phyloP scores from a whole-genome alignment of 2,888 invertebrate species.

The Incurvaria masculella region DNA sequence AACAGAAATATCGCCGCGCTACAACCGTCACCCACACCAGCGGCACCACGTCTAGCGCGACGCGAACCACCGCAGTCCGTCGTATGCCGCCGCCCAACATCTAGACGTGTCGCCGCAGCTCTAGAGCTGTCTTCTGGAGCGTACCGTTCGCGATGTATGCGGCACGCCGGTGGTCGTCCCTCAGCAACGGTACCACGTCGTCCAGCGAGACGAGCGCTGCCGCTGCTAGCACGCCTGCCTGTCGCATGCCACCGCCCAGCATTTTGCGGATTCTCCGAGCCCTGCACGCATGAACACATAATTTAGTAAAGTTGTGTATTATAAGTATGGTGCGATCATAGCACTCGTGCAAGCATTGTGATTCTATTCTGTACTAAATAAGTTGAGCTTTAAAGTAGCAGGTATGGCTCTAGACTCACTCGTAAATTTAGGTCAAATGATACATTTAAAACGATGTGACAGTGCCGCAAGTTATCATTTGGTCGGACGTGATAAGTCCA shows the following conservation, averaged over 20 bases:
- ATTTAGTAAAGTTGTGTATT: background rate
- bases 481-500: too few species aligned
- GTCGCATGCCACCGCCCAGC: slow-evolving; percentile 93
- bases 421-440: too few species aligned
- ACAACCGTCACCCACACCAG: too few species aligned
- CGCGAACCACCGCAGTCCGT: slow-evolving; percentile 89
- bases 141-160: slow-evolving; percentile 64
- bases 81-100: slow-evolving; percentile 93
- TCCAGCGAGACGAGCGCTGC: slow-evolving; percentile 85
- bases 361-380: too few species aligned
- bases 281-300: slow-evolving; percentile 40
- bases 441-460: too few species aligned
- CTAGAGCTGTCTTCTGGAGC: too few species aligned
- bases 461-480: too few species aligned
- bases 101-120: slow-evolving; percentile 74
- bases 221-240: slow-evolving; percentile 87
- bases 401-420: too few species aligned
- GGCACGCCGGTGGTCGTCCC: slow-evolving; percentile 72
- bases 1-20: too few species aligned
- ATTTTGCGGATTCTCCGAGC: slow-evolving; percentile 80
- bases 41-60: slow-evolving; percentile 75
- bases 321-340: too few species aligned
- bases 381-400: too few species aligned
- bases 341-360: too few species aligned
- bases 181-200: slow-evolving; percentile 67